Evolutionary conservation across 2,113 vertebrate species (phyloP).

Genomic region (Xenopus tropicalis): UCB_Xtro_10.0 CM004449.2:113841501-113842000

Average conservation of each 20-base stretch:
- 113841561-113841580: constrained; percentile 19
- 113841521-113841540: not conserved
- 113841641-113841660: not conserved
- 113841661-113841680: constrained; percentile 14
- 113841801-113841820: constrained; percentile 43
- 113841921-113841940: not conserved
- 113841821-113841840: constrained; percentile 32
- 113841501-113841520: too few species aligned
- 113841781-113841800: constrained; percentile 17
- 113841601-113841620: constrained; percentile 29
- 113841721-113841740: constrained; percentile 12
- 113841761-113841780: constrained; percentile 6
- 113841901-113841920: not conserved
- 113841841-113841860: constrained; percentile 4
- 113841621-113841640: constrained; percentile 28
- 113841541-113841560: not conserved
- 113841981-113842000: not conserved
- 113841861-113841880: not conserved
- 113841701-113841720: constrained; percentile 10
- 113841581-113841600: constrained; percentile 32
- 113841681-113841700: not conserved
- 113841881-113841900: not conserved
- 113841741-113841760: constrained; percentile 28
- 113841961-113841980: not conserved
- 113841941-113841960: not conserved